Conservation (phyloP, 1,140 invertebrate species). For the Bursaphelenchus mucronatus region DNA sequence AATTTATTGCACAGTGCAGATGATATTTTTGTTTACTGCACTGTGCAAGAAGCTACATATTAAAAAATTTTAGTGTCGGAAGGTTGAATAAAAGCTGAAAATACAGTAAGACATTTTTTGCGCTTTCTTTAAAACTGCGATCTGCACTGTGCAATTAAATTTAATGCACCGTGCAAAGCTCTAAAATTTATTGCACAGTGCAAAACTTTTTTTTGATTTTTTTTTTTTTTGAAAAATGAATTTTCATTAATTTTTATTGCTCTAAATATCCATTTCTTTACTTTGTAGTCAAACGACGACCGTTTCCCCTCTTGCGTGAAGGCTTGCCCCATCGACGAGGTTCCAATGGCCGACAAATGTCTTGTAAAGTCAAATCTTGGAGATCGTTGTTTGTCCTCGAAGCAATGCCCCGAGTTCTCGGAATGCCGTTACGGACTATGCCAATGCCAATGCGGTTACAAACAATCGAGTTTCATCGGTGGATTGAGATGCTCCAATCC, state of each 20-base stretch:
- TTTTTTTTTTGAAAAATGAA: conserved; percentile 19
- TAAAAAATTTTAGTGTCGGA: too few relatives aligned
- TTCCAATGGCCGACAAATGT: conserved; percentile 53
- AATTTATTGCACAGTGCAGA: background rate
- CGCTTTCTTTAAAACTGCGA: too few relatives aligned
- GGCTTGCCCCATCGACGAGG: conserved; percentile 43
- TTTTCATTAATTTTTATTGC: background rate
- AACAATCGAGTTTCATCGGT: conserved; percentile 38
- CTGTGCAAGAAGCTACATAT: background rate
- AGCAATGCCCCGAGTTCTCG: conserved; percentile 50
- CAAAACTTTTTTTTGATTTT: background rate
- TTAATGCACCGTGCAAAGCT: too few relatives aligned
- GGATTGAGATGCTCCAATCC: conserved; percentile 47
- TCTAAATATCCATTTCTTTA: background rate
- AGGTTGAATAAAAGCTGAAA: too few relatives aligned
- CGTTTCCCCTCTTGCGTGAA: conserved; percentile 59
- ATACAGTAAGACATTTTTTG: too few relatives aligned
- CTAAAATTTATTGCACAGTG: too few relatives aligned
- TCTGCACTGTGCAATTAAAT: too few relatives aligned
- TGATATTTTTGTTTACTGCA: conserved; percentile 11
- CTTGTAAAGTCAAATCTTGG: conserved; percentile 43
- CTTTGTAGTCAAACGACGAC: conserved; percentile 55
- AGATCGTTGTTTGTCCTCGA: conserved; percentile 47
- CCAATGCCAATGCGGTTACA: conserved; percentile 57
- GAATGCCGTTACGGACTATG: conserved; percentile 60